phyloP scores from a whole-genome alignment of 2,888 invertebrate species.

The Temnothorax unifasciatus region DNA sequence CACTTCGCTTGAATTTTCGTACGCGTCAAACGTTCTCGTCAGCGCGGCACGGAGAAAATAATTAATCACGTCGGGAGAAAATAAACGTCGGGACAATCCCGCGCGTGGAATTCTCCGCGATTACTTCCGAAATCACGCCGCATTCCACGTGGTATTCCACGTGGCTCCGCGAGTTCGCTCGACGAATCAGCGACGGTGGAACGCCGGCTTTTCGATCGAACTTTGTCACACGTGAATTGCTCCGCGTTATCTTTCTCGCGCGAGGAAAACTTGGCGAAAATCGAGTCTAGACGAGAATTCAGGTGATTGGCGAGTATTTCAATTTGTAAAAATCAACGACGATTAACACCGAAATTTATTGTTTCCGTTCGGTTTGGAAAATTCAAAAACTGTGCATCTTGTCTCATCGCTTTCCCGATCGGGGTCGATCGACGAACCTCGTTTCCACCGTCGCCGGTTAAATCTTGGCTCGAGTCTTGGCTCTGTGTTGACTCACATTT shows the following conservation, averaged over 20 bases:
- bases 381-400: not conserved
- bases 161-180: conserved; percentile 40
- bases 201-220: conserved; percentile 26
- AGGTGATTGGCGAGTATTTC: not conserved
- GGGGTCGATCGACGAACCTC: not conserved
- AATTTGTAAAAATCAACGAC: not conserved
- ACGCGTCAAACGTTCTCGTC: not conserved
- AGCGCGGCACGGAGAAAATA: not conserved
- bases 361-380: not conserved
- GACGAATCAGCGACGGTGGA: conserved; percentile 54
- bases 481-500: conserved; percentile 86
- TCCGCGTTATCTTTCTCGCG: too few species aligned
- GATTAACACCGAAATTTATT: not conserved
- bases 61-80: not conserved
- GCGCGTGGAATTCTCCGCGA: conserved; percentile 43
- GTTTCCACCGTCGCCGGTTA: conserved; percentile 27
- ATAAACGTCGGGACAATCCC: not conserved
- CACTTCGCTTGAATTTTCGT: conserved; percentile 7
- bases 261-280: not conserved
- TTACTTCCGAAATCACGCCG: conserved; percentile 55
- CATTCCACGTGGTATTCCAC: conserved; percentile 58
- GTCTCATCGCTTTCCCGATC: not conserved
- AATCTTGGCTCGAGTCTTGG: not conserved
- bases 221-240: conserved; percentile 10
- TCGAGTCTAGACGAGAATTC: not conserved